These are phyloP conservation scores for Venturia canescens DNA, from an alignment of 1,140 invertebrate species.

Conservation along the genomic window DNA sequence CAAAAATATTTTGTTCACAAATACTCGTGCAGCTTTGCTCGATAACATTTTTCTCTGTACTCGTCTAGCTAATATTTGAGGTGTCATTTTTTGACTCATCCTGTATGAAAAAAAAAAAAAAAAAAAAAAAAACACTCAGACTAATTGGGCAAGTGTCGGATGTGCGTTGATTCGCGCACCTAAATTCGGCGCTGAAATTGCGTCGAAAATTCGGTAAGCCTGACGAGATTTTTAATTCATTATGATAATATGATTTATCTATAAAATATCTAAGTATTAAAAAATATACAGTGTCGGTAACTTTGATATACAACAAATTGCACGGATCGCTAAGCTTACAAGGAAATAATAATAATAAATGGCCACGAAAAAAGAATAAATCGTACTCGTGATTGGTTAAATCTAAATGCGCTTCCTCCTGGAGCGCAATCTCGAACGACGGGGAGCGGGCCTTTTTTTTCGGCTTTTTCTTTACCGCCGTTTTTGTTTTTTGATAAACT, in stretches of 20 bases:
- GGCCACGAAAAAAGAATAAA: conserved; percentile 61
- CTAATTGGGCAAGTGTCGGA: not conserved
- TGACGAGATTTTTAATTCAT: conserved; percentile 11
- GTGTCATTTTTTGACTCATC: not conserved
- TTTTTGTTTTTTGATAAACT: no score
- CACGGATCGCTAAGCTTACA: conserved; percentile 62
- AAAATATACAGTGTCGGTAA: conserved; percentile 74
- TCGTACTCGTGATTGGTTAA: no score
- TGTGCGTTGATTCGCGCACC: not conserved
- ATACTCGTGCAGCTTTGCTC: no score
- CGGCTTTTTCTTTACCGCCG: no score
- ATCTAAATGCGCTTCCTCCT: no score
- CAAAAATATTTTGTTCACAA: no score
- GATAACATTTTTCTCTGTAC: no score
- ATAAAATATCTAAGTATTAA: conserved; percentile 68
- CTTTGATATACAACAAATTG: conserved; percentile 72
- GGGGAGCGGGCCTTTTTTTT: no score
- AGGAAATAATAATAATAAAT: conserved; percentile 58
- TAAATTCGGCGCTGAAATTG: not conserved
- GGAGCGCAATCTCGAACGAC: no score
- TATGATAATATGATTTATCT: not conserved
- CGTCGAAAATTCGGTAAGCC: conserved; percentile 1
- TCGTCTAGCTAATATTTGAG: no score
- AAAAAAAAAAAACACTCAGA: not conserved
- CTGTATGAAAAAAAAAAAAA: no score